Evolutionary conservation across 2,113 vertebrate genomes (phyloP).

Genomic region (Taxidea taxus): DNA sequence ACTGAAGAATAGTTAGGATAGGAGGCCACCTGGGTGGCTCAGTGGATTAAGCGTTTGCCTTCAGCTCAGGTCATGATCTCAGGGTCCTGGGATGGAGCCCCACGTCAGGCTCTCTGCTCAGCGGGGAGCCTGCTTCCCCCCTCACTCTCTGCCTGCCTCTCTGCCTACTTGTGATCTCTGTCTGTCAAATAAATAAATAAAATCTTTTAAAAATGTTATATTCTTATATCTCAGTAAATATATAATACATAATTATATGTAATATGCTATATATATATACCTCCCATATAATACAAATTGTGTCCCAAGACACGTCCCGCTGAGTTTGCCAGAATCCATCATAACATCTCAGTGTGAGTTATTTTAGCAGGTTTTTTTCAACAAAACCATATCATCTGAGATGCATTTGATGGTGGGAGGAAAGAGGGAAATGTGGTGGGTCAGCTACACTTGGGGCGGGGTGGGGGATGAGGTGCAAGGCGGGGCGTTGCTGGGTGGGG

Average conservation of each 20-base stretch:
- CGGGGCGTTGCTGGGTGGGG: too few species aligned
- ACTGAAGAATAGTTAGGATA: not conserved
- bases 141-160: too few species aligned
- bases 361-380: not conserved
- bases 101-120: too few species aligned
- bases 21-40: rapidly evolving
- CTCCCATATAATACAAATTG: too few species aligned
- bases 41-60: not conserved
- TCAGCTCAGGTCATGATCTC: not conserved
- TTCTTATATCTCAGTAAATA: too few species aligned
- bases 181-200: too few species aligned
- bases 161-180: too few species aligned
- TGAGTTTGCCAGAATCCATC: not conserved
- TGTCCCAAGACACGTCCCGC: not conserved
- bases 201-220: too few species aligned
- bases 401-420: not conserved
- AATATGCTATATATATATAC: too few species aligned
- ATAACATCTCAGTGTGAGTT: not conserved
- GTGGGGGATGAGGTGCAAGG: too few species aligned
- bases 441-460: not conserved
- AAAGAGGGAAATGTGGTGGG: not conserved
- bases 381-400: not conserved
- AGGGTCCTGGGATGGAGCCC: not conserved
- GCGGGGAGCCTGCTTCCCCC: too few species aligned
- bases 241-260: too few species aligned